phyloP scores from a whole-genome alignment of 2,888 invertebrate genomes.

The Sepiola atlantica region DNA sequence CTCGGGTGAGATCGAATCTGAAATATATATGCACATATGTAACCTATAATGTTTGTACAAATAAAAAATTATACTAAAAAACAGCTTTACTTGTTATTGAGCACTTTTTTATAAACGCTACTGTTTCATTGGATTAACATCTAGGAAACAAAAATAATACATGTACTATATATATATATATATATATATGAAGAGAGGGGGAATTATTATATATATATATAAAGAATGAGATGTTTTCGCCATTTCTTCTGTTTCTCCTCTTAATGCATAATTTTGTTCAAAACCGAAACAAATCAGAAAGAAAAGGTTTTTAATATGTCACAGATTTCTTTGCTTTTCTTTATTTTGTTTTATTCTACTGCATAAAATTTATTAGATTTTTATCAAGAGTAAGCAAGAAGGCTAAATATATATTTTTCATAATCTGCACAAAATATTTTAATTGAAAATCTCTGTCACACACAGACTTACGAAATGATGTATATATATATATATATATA shows the following conservation, averaged over 20 bases:
- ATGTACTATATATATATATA: too few species aligned
- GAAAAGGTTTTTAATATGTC: neutral
- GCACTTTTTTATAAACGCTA: too few species aligned
- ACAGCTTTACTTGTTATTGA: too few species aligned
- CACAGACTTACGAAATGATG: neutral
- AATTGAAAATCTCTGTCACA: neutral
- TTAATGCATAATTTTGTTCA: neutral
- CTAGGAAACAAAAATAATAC: too few species aligned
- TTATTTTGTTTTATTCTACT: neutral
- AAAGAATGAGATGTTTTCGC: too few species aligned
- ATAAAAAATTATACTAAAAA: too few species aligned
- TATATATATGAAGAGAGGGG: too few species aligned
- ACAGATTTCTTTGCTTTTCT: neutral
- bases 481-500: neutral
- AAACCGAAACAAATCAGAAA: neutral
- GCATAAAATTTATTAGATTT: neutral
- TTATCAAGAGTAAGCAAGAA: neutral
- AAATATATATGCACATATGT: too few species aligned
- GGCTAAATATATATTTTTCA: conserved; percentile 9
- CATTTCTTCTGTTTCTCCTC: neutral
- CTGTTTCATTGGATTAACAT: too few species aligned
- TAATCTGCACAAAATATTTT: neutral
- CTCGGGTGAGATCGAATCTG: too few species aligned
- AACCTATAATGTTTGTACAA: too few species aligned
- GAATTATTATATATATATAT: too few species aligned